Evolutionary conservation across 2,888 invertebrate species (phyloP), one percentile per base, ranked within the genome.

Genomic region (Chironomus riparius): DNA sequence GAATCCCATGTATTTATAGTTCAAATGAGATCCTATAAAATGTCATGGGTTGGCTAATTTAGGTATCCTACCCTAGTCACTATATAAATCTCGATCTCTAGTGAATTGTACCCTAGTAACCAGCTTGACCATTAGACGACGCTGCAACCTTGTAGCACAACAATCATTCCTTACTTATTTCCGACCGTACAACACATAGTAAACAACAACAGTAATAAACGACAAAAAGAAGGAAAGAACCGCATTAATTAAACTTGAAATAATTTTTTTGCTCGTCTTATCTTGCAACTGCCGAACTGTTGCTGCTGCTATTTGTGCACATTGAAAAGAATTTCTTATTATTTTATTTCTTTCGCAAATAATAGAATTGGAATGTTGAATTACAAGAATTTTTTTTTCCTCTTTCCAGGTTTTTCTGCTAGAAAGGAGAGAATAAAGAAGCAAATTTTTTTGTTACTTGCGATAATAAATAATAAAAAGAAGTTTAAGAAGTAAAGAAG

Each of bases 231-330:
- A 22, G 13, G 28, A 68, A 68, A 28, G 47, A 68, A 68, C 38
- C 68, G 47, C 74, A 74, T 68, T 68, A 74, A 68, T 74, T 68
- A 74, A 74, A 74, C 47, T 74, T 68, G 73, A 47, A 50, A 38
- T 38, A 50, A 50, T 50, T 50, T 73, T 21, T 50, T 48, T 38
- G 38, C 38, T 38, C 38, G 38, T 38, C 38, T 38, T 38, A 38
- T 24, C 21, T 50, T 50, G 61, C 72, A 62, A 73, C 72, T 73
- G 72, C 72, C 62, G 47, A 71, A 71, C 12, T 47, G 47, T 56
- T 56, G 22, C 65, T 65, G 24, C 62, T 62, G 62, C 62, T 50
- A 38, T 38, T 56, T n/a, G 15, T 56, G 56, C 56, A 18, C 56
- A 56, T 24, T 21, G 5, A 65, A 65, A 65, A 22, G 56, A 56